Conservation (phyloP, 1,140 invertebrate genomes). For the Drosophila teissieri region DNA sequence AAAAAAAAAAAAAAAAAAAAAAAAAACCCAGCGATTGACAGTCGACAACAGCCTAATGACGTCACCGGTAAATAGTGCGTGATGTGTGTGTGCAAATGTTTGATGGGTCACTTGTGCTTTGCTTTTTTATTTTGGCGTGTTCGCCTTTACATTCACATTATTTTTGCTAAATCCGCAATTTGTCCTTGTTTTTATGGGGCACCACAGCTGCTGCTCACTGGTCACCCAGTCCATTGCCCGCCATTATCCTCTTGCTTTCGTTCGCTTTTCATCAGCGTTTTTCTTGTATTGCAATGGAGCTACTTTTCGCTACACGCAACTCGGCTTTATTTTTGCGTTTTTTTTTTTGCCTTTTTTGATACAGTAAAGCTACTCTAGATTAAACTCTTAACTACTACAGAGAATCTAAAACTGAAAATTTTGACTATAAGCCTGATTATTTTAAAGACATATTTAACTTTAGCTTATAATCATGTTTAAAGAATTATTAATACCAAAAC, state of each 20-base stretch:
- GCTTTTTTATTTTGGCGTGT: conserved; percentile 52
- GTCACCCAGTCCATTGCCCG: conserved; percentile 23
- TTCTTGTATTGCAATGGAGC: conserved; percentile 55
- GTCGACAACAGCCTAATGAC: conserved; percentile 65
- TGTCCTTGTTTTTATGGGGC: conserved; percentile 67
- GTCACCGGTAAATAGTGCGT: conserved; percentile 42
- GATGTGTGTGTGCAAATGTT: conserved; percentile 22
- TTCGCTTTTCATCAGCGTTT: conserved; percentile 60
- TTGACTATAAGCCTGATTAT: too few relatives aligned
- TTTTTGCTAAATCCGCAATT: conserved; percentile 67
- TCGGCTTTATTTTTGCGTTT: conserved; percentile 43
- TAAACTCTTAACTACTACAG: background rate
- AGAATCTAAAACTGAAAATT: too few relatives aligned
- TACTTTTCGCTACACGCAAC: conserved; percentile 65
- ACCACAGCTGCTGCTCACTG: conserved; percentile 47
- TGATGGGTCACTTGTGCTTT: conserved; percentile 56
- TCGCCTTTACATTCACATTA: conserved; percentile 65
- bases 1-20: background rate
- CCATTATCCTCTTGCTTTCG: conserved; percentile 48
- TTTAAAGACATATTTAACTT: too few relatives aligned
- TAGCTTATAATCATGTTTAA: background rate
- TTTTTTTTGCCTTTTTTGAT: background rate
- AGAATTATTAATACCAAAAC: background rate
- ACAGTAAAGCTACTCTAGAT: conserved; percentile 5
- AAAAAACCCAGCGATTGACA: conserved; percentile 46